Evolutionary conservation across 2,797 vertebrate genomes (phyloP), one percentile per base, ranked within the genome.

Genomic region (Acipenser ruthenus): DNA sequence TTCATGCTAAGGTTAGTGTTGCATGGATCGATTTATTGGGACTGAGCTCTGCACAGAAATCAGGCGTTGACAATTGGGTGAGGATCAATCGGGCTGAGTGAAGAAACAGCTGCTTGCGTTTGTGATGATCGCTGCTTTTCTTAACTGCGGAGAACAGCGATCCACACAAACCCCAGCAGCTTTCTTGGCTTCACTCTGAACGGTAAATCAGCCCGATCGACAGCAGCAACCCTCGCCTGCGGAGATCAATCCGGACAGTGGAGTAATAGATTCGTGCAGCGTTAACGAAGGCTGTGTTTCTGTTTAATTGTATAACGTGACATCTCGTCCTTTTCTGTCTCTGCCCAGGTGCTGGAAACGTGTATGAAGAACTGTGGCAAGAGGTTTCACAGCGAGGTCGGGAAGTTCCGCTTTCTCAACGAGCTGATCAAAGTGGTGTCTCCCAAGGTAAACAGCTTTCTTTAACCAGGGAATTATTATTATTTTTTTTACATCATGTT

Each of bases 351-450:
- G 69, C 84, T 99, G 75, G 93, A 98, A 75, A 92, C 90, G 0
- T 99, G 96, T 74, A 93, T 98, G 93, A 95, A 94, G 80, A 96
- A 82, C 82, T 97, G 95, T 0, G 95, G 95, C 67, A 97, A 95
- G 74, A 85, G 89, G 55, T 98, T 99, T 79, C 95, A 99, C 0
- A 91, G 82, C 0, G 96, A 98, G 84, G 94, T 99, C 74, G 97
- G 94, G 74, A 99, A 99, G 79, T 99, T 98, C 81, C 94, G 97
- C 74, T 99, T 99, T 77, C 94, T 99, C 72, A 99, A 99, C 4
- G 97, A 99, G 71, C 95, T 99, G 77, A 98, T 99, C 90, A 99
- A 99, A 76, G 95, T 99, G 62, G 96, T 99, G 12, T 99, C 97
- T 3, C 97, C 97, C 13, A 99, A 97, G 94, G 97, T 99, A 87